phyloP scores from a whole-genome alignment of 2,113 vertebrate species.

The Sapajus apella region DNA sequence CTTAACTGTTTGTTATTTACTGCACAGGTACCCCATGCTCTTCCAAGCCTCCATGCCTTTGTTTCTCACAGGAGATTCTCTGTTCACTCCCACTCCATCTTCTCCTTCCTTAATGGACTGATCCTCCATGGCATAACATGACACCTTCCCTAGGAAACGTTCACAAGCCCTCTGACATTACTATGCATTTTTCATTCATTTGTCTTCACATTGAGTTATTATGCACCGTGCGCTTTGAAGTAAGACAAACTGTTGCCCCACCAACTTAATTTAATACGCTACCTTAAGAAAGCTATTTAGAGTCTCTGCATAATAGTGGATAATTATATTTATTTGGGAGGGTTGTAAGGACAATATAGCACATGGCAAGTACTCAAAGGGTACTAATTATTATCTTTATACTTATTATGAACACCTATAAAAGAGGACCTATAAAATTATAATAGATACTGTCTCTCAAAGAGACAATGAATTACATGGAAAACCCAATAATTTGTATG shows the following conservation, averaged over 20 bases:
- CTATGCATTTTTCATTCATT: neutral
- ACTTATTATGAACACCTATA: neutral
- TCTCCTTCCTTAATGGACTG: neutral
- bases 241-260: neutral
- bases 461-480: neutral
- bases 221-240: neutral
- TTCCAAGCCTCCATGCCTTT: neutral
- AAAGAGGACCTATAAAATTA: neutral
- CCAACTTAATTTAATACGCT: neutral
- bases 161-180: neutral
- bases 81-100: neutral
- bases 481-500: neutral
- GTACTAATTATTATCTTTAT: neutral
- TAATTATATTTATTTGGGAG: constrained; percentile 28
- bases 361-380: neutral
- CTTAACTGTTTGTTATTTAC: neutral
- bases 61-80: neutral
- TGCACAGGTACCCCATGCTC: neutral
- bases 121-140: neutral
- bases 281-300: neutral
- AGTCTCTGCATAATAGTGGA: neutral
- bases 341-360: neutral
- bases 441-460: neutral
- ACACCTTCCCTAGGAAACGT: neutral
- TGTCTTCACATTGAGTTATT: neutral